Evolutionary conservation across 2,888 invertebrate species (phyloP), one percentile per base, ranked within the genome.

Genomic region (Papilio demoleus): DNA sequence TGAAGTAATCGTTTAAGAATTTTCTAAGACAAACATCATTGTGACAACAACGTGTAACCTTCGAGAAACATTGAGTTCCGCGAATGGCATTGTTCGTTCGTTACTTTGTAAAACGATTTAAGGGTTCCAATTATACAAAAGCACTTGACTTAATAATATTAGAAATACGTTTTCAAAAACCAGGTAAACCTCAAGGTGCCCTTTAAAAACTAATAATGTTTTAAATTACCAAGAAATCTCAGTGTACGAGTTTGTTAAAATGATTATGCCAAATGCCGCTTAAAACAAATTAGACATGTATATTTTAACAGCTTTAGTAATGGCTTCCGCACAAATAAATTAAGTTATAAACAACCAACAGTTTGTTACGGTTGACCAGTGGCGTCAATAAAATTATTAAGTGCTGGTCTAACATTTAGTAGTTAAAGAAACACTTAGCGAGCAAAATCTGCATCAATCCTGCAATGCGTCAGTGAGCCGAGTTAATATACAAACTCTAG

Each of bases 1-100:
- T 87, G 83, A 78, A 74, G 81, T 85, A 86, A 88, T 82, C 76
- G 67, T 70, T 72, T 67, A 86, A 79, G 85, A 87, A 88, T 88
- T 85, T 77, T 78, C 80, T 73, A 76, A 74, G 77, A 74, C 74
- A 77, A 77, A 77, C 77, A 77, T 80, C 83, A 80, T 83, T 75
- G 74, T 73, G 79, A 81, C 81, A 79, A 77, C 76, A 74, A 77
- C 76, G 75, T 72, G 73, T 67, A 83, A 83, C 87, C 88, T 88
- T 86, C 86, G 81, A 79, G 79, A 80, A 74, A 75, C 62, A 47
- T 63, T 64, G 38, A 47, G 73, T 73, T 74, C 74, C 70, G 69
- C 75, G 76, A 75, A 74, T 73, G 74, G 73, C 72, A 74, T 72
- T 72, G 59, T 50, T 71, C 60, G 67, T 67, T 63, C 58, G 67